Conservation (phyloP, 2,113 vertebrate genomes). For the Clupea harengus region DNA sequence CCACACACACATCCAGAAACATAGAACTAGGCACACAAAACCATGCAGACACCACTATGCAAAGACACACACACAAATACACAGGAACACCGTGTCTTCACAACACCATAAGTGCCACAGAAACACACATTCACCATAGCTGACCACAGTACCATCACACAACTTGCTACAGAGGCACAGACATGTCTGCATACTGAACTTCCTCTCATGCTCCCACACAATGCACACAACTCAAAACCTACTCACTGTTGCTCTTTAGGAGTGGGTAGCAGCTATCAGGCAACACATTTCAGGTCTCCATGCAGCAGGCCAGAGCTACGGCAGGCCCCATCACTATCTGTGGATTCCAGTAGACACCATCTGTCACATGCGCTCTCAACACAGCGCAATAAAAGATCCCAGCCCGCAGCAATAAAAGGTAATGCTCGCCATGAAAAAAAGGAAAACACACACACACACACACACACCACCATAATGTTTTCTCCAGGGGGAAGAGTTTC, state of each 20-base stretch:
- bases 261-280: neutral
- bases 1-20: neutral
- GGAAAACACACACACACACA: neutral
- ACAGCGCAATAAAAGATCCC: neutral
- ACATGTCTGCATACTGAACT: neutral
- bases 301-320: neutral
- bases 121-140: neutral
- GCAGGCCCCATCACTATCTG: conserved; percentile 1
- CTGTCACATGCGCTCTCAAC: conserved; percentile 1
- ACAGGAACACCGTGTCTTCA: neutral
- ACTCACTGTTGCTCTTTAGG: neutral
- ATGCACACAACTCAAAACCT: no score
- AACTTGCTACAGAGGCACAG: neutral
- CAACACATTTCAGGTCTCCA: neutral
- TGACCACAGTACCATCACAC: neutral
- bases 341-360: neutral
- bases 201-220: neutral
- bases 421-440: neutral
- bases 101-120: neutral
- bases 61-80: neutral
- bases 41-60: neutral
- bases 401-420: conserved; percentile 7
- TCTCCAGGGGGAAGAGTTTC: neutral
- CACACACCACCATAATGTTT: neutral
- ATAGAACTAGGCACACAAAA: neutral